phyloP scores from a whole-genome alignment of 2,113 vertebrate species.

The Phaetusa simplex region DNA sequence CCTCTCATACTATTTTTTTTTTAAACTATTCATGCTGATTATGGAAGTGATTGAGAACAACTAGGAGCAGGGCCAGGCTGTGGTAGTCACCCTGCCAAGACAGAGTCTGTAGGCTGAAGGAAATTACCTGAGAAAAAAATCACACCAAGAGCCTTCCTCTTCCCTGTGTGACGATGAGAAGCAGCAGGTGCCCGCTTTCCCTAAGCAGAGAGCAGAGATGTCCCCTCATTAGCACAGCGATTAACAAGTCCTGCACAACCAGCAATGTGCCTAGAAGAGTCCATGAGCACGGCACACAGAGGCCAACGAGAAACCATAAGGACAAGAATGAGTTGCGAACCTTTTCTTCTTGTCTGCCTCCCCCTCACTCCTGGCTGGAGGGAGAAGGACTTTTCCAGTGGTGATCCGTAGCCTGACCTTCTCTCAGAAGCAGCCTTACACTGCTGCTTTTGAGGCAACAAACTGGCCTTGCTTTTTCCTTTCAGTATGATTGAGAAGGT shows the following conservation, averaged over 20 bases:
- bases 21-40: background rate
- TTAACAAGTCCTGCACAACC: background rate
- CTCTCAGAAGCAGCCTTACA: rapidly evolving
- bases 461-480: background rate
- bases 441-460: background rate
- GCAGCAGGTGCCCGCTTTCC: rapidly evolving
- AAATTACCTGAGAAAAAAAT: background rate
- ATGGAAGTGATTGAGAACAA: background rate
- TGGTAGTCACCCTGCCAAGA: background rate
- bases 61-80: background rate
- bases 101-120: background rate
- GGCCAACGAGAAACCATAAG: rapidly evolving
- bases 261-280: rapidly evolving
- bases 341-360: background rate
- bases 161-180: background rate
- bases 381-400: background rate
- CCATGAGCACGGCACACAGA: rapidly evolving
- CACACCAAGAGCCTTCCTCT: background rate
- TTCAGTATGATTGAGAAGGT: background rate
- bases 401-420: background rate
- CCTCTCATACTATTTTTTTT: background rate
- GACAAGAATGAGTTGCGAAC: background rate
- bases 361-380: background rate
- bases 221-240: background rate
- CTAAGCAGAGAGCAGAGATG: background rate